These are phyloP conservation scores for Hippocampus abdominalis DNA, from an alignment of 2,113 vertebrate genomes.

Conservation along the genomic window DNA sequence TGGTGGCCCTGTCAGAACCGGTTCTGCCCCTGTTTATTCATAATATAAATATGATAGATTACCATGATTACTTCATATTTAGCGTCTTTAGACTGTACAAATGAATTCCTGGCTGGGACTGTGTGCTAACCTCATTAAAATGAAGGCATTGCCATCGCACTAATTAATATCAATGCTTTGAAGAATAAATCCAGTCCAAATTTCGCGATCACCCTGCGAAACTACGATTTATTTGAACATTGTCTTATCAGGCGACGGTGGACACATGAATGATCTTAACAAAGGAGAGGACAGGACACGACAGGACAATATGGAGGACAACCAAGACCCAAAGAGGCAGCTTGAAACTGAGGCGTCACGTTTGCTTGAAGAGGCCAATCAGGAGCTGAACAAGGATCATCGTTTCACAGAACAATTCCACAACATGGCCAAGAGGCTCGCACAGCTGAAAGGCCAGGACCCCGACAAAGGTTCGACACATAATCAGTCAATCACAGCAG, in stretches of 20 bases:
- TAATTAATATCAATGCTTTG: too few species aligned
- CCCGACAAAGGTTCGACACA: constrained; percentile 79
- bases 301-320: constrained; percentile 69
- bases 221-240: not conserved
- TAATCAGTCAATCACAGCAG: not conserved
- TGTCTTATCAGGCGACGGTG: constrained; percentile 51
- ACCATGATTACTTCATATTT: too few species aligned
- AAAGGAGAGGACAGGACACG: constrained; percentile 51
- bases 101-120: too few species aligned
- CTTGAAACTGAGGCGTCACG: constrained; percentile 81
- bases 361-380: constrained; percentile 81
- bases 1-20: too few species aligned
- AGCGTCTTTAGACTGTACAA: too few species aligned
- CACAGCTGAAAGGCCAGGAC: constrained; percentile 82
- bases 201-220: too few species aligned
- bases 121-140: too few species aligned
- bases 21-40: too few species aligned
- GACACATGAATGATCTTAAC: constrained; percentile 82
- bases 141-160: too few species aligned
- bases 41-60: too few species aligned
- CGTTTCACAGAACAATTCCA: constrained; percentile 80
- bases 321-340: constrained; percentile 58
- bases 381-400: constrained; percentile 78
- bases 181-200: too few species aligned
- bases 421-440: constrained; percentile 82